phyloP scores from a whole-genome alignment of 2,797 vertebrate species.

The Mormyrus proboscirostris region DNA sequence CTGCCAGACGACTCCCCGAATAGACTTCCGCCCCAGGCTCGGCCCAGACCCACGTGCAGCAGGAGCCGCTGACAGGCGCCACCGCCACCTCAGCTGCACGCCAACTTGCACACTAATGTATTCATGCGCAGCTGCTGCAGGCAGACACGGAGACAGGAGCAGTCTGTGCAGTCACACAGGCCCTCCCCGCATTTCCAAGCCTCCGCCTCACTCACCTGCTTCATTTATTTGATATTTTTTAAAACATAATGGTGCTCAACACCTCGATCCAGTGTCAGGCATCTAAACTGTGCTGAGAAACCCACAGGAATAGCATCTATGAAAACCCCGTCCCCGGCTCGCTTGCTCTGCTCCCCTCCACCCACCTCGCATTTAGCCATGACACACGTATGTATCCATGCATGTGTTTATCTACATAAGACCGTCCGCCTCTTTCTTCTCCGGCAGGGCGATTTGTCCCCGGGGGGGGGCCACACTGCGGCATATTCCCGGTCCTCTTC shows the following conservation, averaged over 20 bases:
- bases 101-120: constrained; percentile 42
- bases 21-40: constrained; percentile 27
- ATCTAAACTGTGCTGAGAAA: not conserved
- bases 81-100: constrained; percentile 39
- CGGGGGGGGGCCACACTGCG: not conserved
- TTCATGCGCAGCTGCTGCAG: constrained; percentile 51
- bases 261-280: not conserved
- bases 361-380: not conserved
- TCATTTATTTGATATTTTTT: not conserved
- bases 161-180: constrained; percentile 32
- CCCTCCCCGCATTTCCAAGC: not conserved
- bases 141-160: constrained; percentile 27
- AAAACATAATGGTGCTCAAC: not conserved
- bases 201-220: not conserved
- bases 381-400: not conserved
- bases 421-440: not conserved
- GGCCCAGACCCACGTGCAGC: constrained; percentile 27
- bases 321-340: not conserved
- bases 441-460: not conserved
- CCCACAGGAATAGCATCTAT: not conserved
- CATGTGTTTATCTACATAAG: not conserved
- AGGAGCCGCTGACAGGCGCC: constrained; percentile 36
- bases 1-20: constrained; percentile 54
- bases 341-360: not conserved
- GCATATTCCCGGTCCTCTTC: not conserved